Conservation (phyloP, 2,113 vertebrate species). For the Thunnus thynnus region DNA sequence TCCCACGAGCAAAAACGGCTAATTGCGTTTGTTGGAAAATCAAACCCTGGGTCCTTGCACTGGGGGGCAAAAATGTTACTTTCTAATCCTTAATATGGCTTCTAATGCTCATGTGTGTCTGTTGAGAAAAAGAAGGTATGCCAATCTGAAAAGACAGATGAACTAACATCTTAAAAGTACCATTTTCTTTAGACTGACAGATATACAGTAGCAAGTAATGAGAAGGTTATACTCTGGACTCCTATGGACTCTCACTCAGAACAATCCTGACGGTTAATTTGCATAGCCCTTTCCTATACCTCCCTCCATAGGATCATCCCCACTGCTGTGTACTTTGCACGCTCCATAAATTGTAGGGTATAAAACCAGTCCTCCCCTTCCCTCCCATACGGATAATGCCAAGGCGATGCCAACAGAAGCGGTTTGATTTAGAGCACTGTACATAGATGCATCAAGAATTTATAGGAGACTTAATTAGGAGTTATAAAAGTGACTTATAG, state of each 20-base stretch:
- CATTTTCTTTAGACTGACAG: neutral
- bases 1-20: neutral
- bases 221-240: neutral
- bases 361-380: conserved; percentile 52
- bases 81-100: neutral
- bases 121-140: no score
- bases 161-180: neutral
- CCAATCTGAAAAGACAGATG: neutral
- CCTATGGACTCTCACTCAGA: conserved; percentile 23
- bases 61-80: neutral
- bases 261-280: conserved; percentile 59
- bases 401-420: conserved; percentile 51
- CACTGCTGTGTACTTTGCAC: conserved; percentile 59
- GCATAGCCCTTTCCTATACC: conserved; percentile 42
- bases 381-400: conserved; percentile 38
- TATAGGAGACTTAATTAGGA: conserved; percentile 76
- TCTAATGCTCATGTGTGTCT: neutral
- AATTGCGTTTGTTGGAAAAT: neutral
- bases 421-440: conserved; percentile 71
- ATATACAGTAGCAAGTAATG: neutral
- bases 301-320: conserved; percentile 48
- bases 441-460: conserved; percentile 74
- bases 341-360: conserved; percentile 68
- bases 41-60: no score
- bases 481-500: conserved; percentile 78